Evolutionary conservation across 1,140 invertebrate species (phyloP).

Genomic region (Aphidius gifuensis): DNA sequence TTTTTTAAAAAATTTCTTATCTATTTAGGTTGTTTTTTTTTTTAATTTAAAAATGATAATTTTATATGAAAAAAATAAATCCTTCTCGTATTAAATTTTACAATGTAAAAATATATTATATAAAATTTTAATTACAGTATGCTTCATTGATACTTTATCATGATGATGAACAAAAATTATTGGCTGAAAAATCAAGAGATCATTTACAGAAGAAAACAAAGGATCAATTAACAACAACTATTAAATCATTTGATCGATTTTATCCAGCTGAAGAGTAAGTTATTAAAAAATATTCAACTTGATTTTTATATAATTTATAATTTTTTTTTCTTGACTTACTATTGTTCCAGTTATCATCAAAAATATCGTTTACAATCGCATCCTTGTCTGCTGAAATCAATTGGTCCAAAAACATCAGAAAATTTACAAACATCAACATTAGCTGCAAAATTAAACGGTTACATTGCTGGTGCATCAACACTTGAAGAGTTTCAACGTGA

Average conservation of each 20-base stretch:
- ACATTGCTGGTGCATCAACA: slow-evolving; percentile 77
- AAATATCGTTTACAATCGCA: slow-evolving; percentile 86
- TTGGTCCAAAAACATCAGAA: slow-evolving; percentile 63
- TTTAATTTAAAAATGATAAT: too few species aligned
- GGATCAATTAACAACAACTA: slow-evolving; percentile 69
- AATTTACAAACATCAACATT: slow-evolving; percentile 74
- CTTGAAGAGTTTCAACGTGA: slow-evolving; percentile 72
- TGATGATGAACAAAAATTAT: slow-evolving; percentile 76
- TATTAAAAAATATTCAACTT: slow-evolving; percentile 9
- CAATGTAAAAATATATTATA: too few species aligned
- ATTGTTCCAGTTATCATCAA: slow-evolving; percentile 77
- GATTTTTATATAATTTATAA: too few species aligned
- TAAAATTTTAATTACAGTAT: slow-evolving; percentile 62
- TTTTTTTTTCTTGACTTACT: too few species aligned
- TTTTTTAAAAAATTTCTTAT: too few species aligned
- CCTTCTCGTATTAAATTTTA: too few species aligned
- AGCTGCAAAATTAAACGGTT: slow-evolving; percentile 85
- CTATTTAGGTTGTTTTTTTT: too few species aligned
- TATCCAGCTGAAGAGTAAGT: slow-evolving; percentile 90
- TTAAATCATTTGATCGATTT: slow-evolving; percentile 71
- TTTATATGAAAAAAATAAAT: too few species aligned
- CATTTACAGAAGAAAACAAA: slow-evolving; percentile 59
- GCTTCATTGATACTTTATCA: slow-evolving; percentile 91
- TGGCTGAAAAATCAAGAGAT: slow-evolving; percentile 73
- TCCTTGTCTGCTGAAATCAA: slow-evolving; percentile 66